Percentiles rank a stretch among this genome's conserved stretches.
Evolutionary conservation across 2,888 invertebrate species (phyloP).

Genomic region (Trichacis sp.): DNA sequence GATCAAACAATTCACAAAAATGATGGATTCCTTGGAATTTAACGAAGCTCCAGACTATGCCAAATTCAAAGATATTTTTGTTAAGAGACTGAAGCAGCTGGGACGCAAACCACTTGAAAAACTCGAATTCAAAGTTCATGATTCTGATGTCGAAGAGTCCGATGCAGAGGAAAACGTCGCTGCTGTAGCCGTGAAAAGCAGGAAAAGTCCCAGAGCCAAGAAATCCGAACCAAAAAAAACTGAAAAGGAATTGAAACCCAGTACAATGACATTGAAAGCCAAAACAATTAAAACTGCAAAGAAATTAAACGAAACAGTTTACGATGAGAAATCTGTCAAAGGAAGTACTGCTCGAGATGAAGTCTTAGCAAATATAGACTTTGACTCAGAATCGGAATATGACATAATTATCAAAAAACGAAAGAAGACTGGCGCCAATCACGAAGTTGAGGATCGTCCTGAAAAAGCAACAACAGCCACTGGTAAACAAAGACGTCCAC

Average conservation of each 20-base stretch:
- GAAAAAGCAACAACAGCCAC: no score
- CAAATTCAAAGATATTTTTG: slow-evolving; percentile 77
- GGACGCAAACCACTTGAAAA: slow-evolving; percentile 73
- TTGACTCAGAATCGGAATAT: slow-evolving; percentile 34
- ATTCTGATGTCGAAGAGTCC: neutral
- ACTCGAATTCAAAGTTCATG: slow-evolving; percentile 71
- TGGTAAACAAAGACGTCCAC: no score
- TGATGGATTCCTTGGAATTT: slow-evolving; percentile 77
- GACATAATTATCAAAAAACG: slow-evolving; percentile 33
- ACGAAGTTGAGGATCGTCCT: neutral
- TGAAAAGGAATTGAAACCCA: slow-evolving; percentile 4
- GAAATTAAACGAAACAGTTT: slow-evolving; percentile 19
- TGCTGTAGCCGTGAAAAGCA: neutral
- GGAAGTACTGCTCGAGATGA: slow-evolving; percentile 28
- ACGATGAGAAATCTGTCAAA: slow-evolving; percentile 20
- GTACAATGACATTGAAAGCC: no score
- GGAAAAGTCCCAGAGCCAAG: slow-evolving; percentile 8
- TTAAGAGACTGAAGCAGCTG: slow-evolving; percentile 75
- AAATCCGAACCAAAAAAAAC: neutral
- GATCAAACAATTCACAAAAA: slow-evolving; percentile 73
- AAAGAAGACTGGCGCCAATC: no score
- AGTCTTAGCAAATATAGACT: slow-evolving; percentile 23
- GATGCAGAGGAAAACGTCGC: neutral
- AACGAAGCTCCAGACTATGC: slow-evolving; percentile 81
- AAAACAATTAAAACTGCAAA: neutral